phyloP scores from a whole-genome alignment of 2,797 vertebrate species.

The Falco rusticolus region DNA sequence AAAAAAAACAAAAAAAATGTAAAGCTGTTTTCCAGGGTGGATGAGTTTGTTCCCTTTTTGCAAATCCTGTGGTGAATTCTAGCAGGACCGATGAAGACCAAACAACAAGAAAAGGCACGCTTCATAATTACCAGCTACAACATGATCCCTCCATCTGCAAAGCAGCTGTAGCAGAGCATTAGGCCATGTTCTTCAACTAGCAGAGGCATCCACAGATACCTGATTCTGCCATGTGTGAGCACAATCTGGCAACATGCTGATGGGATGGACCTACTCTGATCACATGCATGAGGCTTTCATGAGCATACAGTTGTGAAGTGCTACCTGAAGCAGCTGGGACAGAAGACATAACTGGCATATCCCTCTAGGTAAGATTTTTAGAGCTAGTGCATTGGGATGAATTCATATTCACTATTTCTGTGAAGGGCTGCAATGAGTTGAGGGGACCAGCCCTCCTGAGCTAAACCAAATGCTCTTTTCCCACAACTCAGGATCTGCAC shows the following conservation, averaged over 20 bases:
- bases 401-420: neutral
- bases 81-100: neutral
- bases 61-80: neutral
- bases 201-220: neutral
- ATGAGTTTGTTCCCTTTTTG: neutral
- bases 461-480: neutral
- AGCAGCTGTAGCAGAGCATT: neutral
- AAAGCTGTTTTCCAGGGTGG: neutral
- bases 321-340: neutral
- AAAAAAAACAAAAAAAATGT: neutral
- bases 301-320: neutral
- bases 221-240: neutral
- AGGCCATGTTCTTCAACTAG: neutral
- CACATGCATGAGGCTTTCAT: neutral
- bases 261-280: neutral
- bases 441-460: neutral
- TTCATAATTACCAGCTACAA: neutral
- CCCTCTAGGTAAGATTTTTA: neutral
- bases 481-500: neutral
- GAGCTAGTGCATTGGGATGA: neutral
- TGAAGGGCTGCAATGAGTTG: neutral
- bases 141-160: neutral
- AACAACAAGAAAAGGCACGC: neutral
- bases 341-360: neutral
- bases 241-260: rapidly evolving